Base-by-base conservation (phyloP, 2,888 invertebrate genomes). In the Phymatocera aterrima region DNA sequence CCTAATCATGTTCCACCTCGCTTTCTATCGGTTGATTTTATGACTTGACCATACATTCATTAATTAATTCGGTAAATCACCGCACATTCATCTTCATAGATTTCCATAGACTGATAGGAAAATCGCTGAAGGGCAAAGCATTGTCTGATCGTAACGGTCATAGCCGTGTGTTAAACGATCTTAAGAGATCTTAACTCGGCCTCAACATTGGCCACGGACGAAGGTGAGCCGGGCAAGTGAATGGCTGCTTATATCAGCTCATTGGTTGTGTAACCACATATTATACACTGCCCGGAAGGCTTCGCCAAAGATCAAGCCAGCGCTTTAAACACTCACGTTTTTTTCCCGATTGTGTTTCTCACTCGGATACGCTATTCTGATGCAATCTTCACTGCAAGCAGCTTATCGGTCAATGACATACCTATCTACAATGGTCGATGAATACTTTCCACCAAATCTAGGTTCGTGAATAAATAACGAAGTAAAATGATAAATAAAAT, bases 181-280 rank as follows among this genome's bases (percentile, higher is more conserved):
- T 48, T 15, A 68, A 6, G 34, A 72, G 34, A 72, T 51, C 31
- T 72, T 51, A 31, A 3, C 70, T 51, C 46, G 34, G 34, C 72
- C 48, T 72, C 51, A 72, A 72, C 72, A 72, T 72, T 72, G 51
- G 43, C 72, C 72, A 24, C 10, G 1, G 34, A 72, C 1, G 51
- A 34, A 48, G 51, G 51, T 51, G 72, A 72, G 18, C 31, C 21
- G 34, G 31, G 8, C 72, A 24, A 72, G 51, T 72, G 48, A 72
- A 72, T 72, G 72, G 72, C 48, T 31, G 72, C 51, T 51, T 72
- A 72, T 51, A 72, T 72, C 72, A 72, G 48, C 72, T 51, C 48
- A 18, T 3, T 34, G 51, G 8, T 72, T 72, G 72, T 72, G 72
- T 72, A 72, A 72, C 72, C 72, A 34, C 5, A 34, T 72, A 15